Evolutionary conservation across 2,797 vertebrate genomes (phyloP).

Genomic region (Squalus acanthias): DNA sequence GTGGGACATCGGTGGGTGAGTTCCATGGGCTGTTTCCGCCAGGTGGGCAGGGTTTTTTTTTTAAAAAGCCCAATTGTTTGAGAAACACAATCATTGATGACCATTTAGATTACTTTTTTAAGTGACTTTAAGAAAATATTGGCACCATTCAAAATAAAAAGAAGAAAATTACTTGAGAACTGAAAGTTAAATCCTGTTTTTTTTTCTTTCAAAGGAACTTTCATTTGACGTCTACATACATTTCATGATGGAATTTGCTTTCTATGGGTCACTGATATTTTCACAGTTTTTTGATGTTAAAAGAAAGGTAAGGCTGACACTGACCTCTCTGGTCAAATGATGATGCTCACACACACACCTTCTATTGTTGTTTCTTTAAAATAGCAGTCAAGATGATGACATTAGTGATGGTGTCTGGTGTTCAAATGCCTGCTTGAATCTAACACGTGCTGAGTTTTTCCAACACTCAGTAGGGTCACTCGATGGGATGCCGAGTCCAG

Average conservation of each 20-base stretch:
- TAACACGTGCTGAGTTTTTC: neutral
- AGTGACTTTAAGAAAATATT: neutral
- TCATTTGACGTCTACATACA: constrained; percentile 26
- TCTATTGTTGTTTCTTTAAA: neutral
- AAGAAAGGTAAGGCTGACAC: constrained; percentile 18
- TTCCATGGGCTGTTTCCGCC: neutral
- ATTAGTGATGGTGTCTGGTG: neutral
- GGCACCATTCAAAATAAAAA: neutral
- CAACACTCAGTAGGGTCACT: neutral
- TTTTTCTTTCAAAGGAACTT: neutral
- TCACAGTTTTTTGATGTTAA: constrained; percentile 38
- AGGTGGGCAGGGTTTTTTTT: neutral
- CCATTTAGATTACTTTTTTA: neutral
- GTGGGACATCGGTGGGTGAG: too few relatives aligned
- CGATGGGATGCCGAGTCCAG: neutral
- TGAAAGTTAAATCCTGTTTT: neutral
- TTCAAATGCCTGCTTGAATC: neutral
- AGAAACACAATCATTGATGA: neutral
- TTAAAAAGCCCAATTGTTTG: neutral
- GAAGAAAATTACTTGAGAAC: neutral
- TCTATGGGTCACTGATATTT: constrained; percentile 35
- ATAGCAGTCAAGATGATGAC: neutral
- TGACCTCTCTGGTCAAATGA: neutral
- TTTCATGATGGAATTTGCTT: constrained; percentile 26
- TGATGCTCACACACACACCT: neutral